Base-by-base conservation (phyloP, 1,140 invertebrate species). In the Panagrolaimus sp. region DNA sequence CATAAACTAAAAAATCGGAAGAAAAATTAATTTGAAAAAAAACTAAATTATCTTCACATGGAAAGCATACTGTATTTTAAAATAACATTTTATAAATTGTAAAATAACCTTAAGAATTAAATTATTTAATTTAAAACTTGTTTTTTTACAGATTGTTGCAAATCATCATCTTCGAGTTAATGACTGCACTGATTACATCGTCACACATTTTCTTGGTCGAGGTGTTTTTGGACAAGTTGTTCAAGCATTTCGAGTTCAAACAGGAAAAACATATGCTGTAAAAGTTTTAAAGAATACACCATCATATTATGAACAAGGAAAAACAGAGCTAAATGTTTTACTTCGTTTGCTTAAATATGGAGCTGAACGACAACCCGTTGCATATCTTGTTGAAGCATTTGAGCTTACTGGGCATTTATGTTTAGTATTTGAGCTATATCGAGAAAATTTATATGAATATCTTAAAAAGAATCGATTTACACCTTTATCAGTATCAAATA, bases 381-480 rank as follows among this genome's bases (percentile, higher is more conserved):
- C 42, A 8, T 27, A 63, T 42, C 27, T 43, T 2, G 27, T 42
- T 27, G 62, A 63, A 63, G 27, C 27, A 2, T 63, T 63, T 63
- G 27, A 63, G 7, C 9, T 42, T 9, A 63, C 27, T 20, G 38
- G 38, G 2, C 62, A 63, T 31, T 5, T 63, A 0, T 63, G 62
- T 63, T 20, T 63, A 5, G 62, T 63, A 13, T 63, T 63, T 38
- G 62, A 63, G n/a, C 27, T 63, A 11, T 63, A 42, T 31, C 5
- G 38, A 0, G 38, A 42, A 13, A 63, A 63, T 38, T 11, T 63
- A 11, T 63, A 63, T 43, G 62, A 63, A n/a, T 63, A 63, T 38
- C 62, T 63, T 16, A 63, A 63, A 43, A 31, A 63, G 38, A 63
- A 63, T 16, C 62, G 62, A 31, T 63, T 63, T 27, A 31, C 27